Evolutionary conservation across 1,140 invertebrate species (phyloP).

Genomic region (Oedothorax gibbosus): DNA sequence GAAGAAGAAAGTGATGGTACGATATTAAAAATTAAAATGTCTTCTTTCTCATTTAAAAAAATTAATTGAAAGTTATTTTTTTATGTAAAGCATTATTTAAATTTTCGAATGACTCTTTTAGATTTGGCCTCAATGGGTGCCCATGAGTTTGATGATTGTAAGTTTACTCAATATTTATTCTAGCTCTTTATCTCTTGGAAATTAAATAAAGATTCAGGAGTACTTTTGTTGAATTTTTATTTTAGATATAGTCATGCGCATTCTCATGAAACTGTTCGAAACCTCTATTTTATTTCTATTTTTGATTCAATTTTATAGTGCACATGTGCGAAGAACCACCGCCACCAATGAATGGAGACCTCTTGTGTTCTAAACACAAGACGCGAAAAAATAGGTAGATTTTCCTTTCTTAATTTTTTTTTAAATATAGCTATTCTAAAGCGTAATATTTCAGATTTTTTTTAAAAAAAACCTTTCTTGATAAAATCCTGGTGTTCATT

Average conservation of each 20-base stretch:
- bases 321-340: conserved; percentile 17
- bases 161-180: neutral
- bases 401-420: neutral
- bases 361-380: conserved; percentile 24
- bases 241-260: no score
- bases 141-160: conserved; percentile 3
- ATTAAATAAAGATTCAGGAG: neutral
- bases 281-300: neutral
- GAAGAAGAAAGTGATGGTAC: neutral
- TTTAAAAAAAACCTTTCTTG: neutral
- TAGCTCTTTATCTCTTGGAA: neutral
- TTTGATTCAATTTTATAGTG: neutral
- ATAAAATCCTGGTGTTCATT: neutral
- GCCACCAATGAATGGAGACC: neutral
- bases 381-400: conserved; percentile 10
- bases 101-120: no score
- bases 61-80: neutral
- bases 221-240: neutral
- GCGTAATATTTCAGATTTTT: neutral
- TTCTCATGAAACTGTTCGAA: neutral
- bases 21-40: neutral
- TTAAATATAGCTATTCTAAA: neutral
- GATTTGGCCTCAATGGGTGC: conserved; percentile 5
- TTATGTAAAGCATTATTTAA: no score
- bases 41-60: neutral